A percentile compares a stretch with the other conserved stretches of the same genome.
phyloP scores from a whole-genome alignment of 64 coral and sea anemone genomes.

The Porites australiensis region DNA sequence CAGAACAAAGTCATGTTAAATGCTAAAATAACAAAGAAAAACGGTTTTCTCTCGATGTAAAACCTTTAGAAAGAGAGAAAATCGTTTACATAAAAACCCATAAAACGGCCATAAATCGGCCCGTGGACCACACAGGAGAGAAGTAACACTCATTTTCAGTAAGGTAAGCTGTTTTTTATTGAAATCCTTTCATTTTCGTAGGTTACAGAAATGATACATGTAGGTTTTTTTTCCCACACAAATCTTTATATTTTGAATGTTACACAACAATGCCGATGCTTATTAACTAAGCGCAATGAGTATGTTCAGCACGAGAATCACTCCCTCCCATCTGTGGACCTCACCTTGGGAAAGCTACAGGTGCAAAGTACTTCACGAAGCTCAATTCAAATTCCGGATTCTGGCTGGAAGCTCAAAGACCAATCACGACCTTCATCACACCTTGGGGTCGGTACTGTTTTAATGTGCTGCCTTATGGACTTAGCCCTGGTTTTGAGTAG shows the following conservation, averaged over 20 bases:
- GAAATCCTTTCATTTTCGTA: too few species aligned
- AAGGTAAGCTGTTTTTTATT: too few species aligned
- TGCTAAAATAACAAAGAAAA: background rate
- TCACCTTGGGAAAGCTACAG: conserved; percentile 9
- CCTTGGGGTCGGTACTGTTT: background rate
- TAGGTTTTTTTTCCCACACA: background rate
- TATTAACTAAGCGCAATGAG: conserved; percentile 10
- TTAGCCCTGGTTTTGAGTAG: conserved; percentile 6
- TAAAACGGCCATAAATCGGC: too few species aligned
- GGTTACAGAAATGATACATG: background rate
- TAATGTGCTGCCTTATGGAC: conserved; percentile 4
- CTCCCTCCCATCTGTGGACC: conserved; percentile 5
- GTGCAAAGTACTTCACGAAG: background rate
- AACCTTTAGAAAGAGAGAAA: too few species aligned
- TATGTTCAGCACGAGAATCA: conserved; percentile 15
- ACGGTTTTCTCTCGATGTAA: too few species aligned
- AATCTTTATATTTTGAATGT: too few species aligned
- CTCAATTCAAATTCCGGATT: conserved; percentile 23
- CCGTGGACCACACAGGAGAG: too few species aligned
- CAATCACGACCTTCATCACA: conserved; percentile 7
- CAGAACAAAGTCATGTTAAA: background rate
- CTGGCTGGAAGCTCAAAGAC: background rate
- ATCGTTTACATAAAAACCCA: too few species aligned
- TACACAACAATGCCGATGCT: too few species aligned
- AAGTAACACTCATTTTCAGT: too few species aligned